A percentile compares a stretch with the other conserved stretches of the same genome.
Conservation (phyloP, 2,888 invertebrate genomes). For the Dichetophora obliterata region DNA sequence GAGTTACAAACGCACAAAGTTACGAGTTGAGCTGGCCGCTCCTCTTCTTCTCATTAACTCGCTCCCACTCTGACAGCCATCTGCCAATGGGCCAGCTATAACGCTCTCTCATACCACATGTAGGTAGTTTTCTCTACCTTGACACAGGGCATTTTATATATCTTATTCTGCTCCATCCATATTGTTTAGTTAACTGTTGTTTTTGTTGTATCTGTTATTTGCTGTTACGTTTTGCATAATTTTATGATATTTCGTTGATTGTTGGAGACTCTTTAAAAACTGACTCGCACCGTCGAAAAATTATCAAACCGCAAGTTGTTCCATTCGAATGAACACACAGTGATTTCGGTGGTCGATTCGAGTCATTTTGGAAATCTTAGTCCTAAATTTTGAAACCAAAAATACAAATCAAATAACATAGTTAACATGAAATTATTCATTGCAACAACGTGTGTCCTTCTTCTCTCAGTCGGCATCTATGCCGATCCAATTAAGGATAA, state of each 20-base stretch:
- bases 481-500: constrained; percentile 63
- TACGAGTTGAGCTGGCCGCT: no score
- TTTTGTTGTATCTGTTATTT: constrained; percentile 44
- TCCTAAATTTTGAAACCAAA: constrained; percentile 31
- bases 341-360: constrained; percentile 63
- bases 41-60: no score
- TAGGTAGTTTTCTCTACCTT: constrained; percentile 11
- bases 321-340: constrained; percentile 70
- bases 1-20: no score
- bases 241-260: constrained; percentile 58
- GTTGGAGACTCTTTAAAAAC: constrained; percentile 70
- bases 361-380: constrained; percentile 43
- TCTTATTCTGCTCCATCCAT: constrained; percentile 1
- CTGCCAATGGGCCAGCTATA: no score
- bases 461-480: constrained; percentile 60
- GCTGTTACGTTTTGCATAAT: constrained; percentile 56
- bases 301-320: constrained; percentile 71
- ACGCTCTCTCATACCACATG: not conserved
- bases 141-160: constrained; percentile 3
- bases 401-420: constrained; percentile 34
- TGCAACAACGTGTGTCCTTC: constrained; percentile 63
- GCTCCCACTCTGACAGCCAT: no score
- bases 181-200: constrained; percentile 26
- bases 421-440: constrained; percentile 66
- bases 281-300: constrained; percentile 68